Conservation (phyloP, 2,797 vertebrate species). For the Silurus lanzhouensis region DNA sequence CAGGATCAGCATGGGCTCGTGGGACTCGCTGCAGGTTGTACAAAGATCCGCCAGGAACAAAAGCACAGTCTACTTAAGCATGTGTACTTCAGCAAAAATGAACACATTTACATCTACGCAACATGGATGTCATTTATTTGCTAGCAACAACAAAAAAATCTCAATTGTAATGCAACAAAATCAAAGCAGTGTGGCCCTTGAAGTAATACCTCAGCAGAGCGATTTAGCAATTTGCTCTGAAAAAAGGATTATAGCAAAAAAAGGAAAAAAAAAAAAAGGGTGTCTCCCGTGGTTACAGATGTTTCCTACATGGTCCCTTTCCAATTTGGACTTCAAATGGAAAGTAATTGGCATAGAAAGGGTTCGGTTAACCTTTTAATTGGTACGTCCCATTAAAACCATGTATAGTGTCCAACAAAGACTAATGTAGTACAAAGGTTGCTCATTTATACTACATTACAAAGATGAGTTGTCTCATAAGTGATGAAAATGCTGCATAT, state of each 20-base stretch:
- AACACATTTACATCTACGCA: not conserved
- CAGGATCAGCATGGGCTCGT: slow-evolving; percentile 10
- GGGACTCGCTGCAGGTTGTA: slow-evolving; percentile 12
- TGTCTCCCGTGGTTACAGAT: slow-evolving; percentile 7
- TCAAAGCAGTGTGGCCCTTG: not conserved
- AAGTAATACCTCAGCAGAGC: not conserved
- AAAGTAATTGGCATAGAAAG: not conserved
- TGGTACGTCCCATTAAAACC: not conserved
- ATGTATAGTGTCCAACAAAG: not conserved
- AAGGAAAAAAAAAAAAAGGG: too few relatives aligned
- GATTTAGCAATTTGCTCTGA: not conserved
- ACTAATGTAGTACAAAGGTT: not conserved
- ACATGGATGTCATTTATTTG: not conserved
- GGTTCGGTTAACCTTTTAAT: not conserved
- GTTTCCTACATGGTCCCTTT: slow-evolving; percentile 38
- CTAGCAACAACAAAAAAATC: not conserved
- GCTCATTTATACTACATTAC: not conserved
- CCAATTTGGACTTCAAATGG: slow-evolving; percentile 51
- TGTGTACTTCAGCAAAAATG: not conserved
- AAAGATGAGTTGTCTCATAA: not conserved
- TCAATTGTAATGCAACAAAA: not conserved
- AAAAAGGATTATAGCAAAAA: not conserved
- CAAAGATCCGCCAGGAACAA: not conserved
- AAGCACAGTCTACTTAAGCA: not conserved
- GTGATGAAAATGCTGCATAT: not conserved